These are phyloP conservation scores for Micoletzkya japonica DNA, from an alignment of 2,888 invertebrate species.

Conservation along the genomic window DNA sequence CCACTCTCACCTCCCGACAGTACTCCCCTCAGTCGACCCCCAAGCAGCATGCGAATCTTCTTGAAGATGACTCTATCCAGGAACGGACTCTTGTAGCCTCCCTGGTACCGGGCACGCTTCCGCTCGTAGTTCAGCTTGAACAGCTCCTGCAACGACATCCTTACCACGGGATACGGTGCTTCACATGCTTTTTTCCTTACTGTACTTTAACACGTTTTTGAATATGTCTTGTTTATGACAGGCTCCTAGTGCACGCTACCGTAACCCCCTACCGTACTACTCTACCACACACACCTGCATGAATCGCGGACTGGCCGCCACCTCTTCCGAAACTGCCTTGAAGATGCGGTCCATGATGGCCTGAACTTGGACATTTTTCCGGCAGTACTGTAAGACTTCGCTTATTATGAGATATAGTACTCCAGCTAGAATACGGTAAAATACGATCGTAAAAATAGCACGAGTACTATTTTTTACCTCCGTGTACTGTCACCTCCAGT, in stretches of 20 bases:
- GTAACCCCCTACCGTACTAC: background rate
- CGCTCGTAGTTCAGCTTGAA: slow-evolving; percentile 92
- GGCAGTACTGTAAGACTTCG: too few species aligned
- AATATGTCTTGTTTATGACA: background rate
- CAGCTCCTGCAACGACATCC: slow-evolving; percentile 72
- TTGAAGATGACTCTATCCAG: slow-evolving; percentile 72
- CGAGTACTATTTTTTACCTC: too few species aligned
- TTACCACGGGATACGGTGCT: slow-evolving; percentile 69
- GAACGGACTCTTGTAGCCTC: slow-evolving; percentile 67
- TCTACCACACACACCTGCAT: slow-evolving; percentile 39
- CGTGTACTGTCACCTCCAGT: too few species aligned
- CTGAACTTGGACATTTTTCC: too few species aligned
- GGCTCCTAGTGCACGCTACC: background rate
- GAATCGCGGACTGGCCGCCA: slow-evolving; percentile 65
- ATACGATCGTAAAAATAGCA: too few species aligned
- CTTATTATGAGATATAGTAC: too few species aligned
- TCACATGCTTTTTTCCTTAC: background rate
- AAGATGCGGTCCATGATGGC: slow-evolving; percentile 93
- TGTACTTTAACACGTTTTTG: background rate
- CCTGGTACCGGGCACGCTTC: slow-evolving; percentile 81
- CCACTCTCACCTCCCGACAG: slow-evolving; percentile 88
- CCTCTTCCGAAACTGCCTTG: slow-evolving; percentile 92
- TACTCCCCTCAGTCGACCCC: slow-evolving; percentile 84
- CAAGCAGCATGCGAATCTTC: slow-evolving; percentile 76
- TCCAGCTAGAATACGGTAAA: too few species aligned